These are phyloP conservation scores for Macrostomum lignano DNA, from an alignment of 1,140 invertebrate genomes.

Conservation along the genomic window DNA sequence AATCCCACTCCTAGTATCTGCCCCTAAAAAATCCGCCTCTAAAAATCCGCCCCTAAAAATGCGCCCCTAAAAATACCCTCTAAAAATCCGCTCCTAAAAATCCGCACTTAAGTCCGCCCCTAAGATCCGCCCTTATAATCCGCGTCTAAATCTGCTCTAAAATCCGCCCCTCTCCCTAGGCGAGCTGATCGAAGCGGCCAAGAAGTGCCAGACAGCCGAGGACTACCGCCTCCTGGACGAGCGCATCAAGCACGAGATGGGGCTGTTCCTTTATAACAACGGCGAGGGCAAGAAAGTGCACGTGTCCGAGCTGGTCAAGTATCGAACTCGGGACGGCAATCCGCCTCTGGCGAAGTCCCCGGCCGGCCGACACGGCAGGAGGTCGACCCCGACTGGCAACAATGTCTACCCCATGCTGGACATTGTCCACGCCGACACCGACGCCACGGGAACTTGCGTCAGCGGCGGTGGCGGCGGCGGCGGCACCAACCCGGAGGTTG, in stretches of 20 bases:
- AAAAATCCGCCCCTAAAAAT: too few species aligned
- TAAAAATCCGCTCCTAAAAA: too few species aligned
- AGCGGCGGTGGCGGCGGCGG: not conserved
- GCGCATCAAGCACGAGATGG: slow-evolving; percentile 45
- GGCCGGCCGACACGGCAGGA: not conserved
- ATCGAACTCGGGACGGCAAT: not conserved
- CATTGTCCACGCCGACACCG: not conserved
- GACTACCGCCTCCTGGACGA: slow-evolving; percentile 12
- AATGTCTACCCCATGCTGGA: not conserved
- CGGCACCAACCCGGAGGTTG: not conserved
- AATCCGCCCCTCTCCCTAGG: too few species aligned
- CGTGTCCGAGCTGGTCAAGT: slow-evolving; percentile 49
- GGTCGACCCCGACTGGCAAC: not conserved
- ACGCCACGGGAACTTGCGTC: not conserved
- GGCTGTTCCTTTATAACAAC: slow-evolving; percentile 67
- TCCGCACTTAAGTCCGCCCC: too few species aligned
- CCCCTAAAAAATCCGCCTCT: too few species aligned
- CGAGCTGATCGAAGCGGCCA: slow-evolving; percentile 55
- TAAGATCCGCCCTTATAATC: too few species aligned
- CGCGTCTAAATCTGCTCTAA: too few species aligned
- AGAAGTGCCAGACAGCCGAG: slow-evolving; percentile 12
- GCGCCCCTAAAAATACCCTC: too few species aligned
- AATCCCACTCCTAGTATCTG: too few species aligned
- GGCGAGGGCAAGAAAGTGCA: slow-evolving; percentile 60
- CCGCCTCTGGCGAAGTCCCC: slow-evolving; percentile 41